phyloP scores from a whole-genome alignment of 2,888 invertebrate species.

The Platynereis dumerilii region DNA sequence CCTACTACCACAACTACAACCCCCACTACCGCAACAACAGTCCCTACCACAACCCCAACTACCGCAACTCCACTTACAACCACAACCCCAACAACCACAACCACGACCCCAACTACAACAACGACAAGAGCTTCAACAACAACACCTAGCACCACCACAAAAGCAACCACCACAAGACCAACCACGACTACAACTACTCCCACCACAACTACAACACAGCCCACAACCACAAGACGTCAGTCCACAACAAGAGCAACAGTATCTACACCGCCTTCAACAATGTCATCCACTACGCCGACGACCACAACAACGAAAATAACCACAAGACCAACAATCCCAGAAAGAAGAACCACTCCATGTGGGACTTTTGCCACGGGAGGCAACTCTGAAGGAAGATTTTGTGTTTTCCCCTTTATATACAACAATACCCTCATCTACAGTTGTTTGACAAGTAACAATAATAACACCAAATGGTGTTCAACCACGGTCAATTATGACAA shows the following conservation, averaged over 20 bases:
- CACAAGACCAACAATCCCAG: no score
- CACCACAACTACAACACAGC: no score
- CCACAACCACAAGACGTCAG: no score
- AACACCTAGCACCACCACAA: no score
- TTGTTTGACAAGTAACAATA: slow-evolving; percentile 6
- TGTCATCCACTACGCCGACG: no score
- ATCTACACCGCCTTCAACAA: no score
- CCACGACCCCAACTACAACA: background rate
- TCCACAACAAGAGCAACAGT: no score
- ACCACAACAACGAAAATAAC: no score
- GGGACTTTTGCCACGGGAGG: slow-evolving; percentile 1
- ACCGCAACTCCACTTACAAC: background rate
- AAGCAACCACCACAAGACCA: no score
- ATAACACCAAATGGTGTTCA: slow-evolving; percentile 14
- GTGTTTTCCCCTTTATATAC: slow-evolving; percentile 23
- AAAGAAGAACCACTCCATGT: no score
- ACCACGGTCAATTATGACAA: slow-evolving; percentile 20
- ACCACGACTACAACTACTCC: no score
- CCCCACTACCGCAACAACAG: background rate
- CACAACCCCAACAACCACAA: background rate
- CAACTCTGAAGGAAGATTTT: slow-evolving; percentile 12
- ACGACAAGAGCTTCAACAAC: no score
- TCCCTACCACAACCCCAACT: background rate
- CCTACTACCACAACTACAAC: background rate
- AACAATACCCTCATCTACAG: background rate